Conservation (phyloP, 1,140 invertebrate species). For the Sitobion miscanthi region DNA sequence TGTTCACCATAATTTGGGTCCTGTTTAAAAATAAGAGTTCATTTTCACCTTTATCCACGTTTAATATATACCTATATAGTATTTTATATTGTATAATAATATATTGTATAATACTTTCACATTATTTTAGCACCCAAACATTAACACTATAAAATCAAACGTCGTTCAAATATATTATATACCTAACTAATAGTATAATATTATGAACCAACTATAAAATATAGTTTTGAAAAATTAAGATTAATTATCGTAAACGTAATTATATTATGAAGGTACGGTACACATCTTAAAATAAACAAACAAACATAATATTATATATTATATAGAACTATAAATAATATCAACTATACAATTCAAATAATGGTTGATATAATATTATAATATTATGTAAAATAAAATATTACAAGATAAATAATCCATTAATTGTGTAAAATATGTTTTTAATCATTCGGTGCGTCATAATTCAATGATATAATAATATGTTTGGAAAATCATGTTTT, state of each 20-base stretch:
- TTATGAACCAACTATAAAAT: neutral
- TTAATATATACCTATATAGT: neutral
- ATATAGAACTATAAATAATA: neutral
- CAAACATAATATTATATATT: neutral
- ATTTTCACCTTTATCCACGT: neutral
- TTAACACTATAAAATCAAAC: neutral
- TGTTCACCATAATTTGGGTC: conserved; percentile 7
- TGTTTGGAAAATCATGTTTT: neutral
- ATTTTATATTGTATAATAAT: neutral
- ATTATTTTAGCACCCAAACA: neutral
- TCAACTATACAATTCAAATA: neutral
- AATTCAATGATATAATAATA: neutral
- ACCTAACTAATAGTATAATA: no score
- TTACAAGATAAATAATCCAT: neutral
- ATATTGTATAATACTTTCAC: neutral
- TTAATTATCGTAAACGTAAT: neutral
- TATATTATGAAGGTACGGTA: neutral
- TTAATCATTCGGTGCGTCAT: neutral
- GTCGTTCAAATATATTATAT: neutral
- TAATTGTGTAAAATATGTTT: neutral
- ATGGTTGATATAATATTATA: neutral
- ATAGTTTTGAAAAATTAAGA: neutral
- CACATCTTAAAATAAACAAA: neutral
- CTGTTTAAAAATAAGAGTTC: neutral
- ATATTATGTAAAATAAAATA: neutral